Conservation (phyloP, 35 echinoderm and acorn worm species). For the Apostichopus parvimensis region DNA sequence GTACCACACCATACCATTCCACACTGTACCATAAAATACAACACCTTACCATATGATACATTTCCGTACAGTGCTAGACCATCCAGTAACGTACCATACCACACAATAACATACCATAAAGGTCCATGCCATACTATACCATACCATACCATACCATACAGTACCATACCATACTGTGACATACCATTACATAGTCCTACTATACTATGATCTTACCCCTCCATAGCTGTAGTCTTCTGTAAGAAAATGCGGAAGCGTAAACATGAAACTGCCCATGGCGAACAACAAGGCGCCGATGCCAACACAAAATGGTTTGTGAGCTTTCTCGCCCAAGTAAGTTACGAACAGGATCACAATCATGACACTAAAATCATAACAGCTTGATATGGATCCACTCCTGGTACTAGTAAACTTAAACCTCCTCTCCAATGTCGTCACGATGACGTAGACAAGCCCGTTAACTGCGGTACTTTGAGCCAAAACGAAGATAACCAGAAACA, state of each 20-base stretch:
- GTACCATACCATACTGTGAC: no score
- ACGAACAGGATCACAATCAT: slow-evolving; percentile 86
- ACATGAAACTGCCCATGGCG: slow-evolving; percentile 69
- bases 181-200: no score
- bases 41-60: no score
- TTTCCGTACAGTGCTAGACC: no score
- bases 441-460: slow-evolving; percentile 90
- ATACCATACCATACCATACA: no score
- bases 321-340: slow-evolving; percentile 87
- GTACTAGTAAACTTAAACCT: slow-evolving; percentile 83
- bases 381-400: slow-evolving; percentile 83
- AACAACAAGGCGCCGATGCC: slow-evolving; percentile 81
- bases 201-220: slow-evolving; percentile 25
- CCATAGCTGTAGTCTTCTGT: slow-evolving; percentile 63
- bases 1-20: no score
- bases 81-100: no score
- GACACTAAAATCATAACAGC: slow-evolving; percentile 93
- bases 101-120: no score
- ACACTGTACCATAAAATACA: no score
- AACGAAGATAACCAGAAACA: slow-evolving; percentile 79
- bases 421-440: slow-evolving; percentile 79
- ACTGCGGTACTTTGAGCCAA: slow-evolving; percentile 90
- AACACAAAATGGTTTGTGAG: slow-evolving; percentile 85
- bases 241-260: slow-evolving; percentile 87
- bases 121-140: no score